A percentile compares a stretch with the other conserved stretches of the same genome.
Conservation (phyloP, 2,113 vertebrate species). For the Brachionichthys hirsutus region DNA sequence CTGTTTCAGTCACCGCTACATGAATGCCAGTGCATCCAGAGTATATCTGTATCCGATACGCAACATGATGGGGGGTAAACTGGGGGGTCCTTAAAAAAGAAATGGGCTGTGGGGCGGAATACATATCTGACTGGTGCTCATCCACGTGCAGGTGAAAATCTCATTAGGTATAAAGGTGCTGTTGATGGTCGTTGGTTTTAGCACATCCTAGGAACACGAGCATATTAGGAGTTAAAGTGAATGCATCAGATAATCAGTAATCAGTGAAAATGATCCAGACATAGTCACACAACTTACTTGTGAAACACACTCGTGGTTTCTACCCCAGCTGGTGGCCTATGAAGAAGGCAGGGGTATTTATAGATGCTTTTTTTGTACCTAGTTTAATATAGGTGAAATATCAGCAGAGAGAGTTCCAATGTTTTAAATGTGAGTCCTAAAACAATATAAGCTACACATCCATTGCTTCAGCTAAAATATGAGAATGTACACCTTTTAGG, state of each 20-base stretch:
- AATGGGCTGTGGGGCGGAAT: background rate
- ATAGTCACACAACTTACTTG: conserved; percentile 34
- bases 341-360: conserved; percentile 23
- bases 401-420: background rate
- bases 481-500: conserved; percentile 31
- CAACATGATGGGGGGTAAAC: conserved; percentile 10
- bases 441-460: conserved; percentile 1
- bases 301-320: background rate
- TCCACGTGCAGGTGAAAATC: background rate
- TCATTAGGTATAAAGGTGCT: background rate
- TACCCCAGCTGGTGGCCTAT: conserved; percentile 62
- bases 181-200: background rate
- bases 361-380: conserved; percentile 8
- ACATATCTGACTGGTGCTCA: background rate
- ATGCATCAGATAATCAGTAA: background rate
- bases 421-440: conserved; percentile 15
- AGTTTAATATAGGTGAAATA: conserved; percentile 4
- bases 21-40: conserved; percentile 15
- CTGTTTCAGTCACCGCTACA: conserved; percentile 50
- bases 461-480: conserved; percentile 10
- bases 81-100: conserved; percentile 46
- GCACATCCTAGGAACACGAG: conserved; percentile 37
- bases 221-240: background rate
- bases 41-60: conserved; percentile 49
- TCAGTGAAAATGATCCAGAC: background rate